Evolutionary conservation across 2,888 invertebrate genomes (phyloP).

Genomic region (Zele albiditarsus): DNA sequence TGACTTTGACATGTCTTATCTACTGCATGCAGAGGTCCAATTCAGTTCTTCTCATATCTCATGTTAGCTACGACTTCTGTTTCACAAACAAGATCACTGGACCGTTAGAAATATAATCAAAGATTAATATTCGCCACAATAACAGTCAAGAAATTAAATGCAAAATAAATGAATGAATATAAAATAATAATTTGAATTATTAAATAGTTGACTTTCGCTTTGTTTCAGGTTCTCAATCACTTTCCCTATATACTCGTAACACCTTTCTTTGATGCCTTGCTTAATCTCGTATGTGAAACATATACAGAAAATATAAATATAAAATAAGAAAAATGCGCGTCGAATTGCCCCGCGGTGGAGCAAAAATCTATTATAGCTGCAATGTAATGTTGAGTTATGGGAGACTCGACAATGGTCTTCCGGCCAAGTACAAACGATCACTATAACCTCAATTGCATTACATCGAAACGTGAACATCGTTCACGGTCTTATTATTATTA

Average conservation of each 20-base stretch:
- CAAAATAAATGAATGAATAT: neutral
- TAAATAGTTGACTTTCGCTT: constrained; percentile 18
- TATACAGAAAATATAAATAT: neutral
- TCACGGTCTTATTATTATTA: constrained; percentile 11
- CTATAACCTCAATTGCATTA: constrained; percentile 27
- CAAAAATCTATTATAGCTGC: constrained; percentile 30
- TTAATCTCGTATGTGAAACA: neutral
- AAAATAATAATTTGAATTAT: no score
- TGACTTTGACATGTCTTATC: constrained; percentile 35
- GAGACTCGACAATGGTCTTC: constrained; percentile 34
- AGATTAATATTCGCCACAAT: neutral
- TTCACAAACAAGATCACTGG: neutral
- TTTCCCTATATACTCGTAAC: constrained; percentile 26
- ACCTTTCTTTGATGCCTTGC: constrained; percentile 5
- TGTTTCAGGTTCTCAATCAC: constrained; percentile 8
- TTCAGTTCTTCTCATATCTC: neutral
- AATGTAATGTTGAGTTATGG: constrained; percentile 38
- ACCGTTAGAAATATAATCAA: constrained; percentile 20
- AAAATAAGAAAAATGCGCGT: constrained; percentile 30
- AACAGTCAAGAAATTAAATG: neutral
- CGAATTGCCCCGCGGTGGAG: constrained; percentile 18
- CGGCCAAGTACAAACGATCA: constrained; percentile 18
- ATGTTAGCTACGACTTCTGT: constrained; percentile 19
- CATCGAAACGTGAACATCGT: constrained; percentile 36
- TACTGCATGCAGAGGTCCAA: constrained; percentile 24